A percentile compares a stretch with the other conserved stretches of the same genome.
Evolutionary conservation across 1,140 invertebrate species (phyloP).

Genomic region (Tyrophagus putrescentiae): DNA sequence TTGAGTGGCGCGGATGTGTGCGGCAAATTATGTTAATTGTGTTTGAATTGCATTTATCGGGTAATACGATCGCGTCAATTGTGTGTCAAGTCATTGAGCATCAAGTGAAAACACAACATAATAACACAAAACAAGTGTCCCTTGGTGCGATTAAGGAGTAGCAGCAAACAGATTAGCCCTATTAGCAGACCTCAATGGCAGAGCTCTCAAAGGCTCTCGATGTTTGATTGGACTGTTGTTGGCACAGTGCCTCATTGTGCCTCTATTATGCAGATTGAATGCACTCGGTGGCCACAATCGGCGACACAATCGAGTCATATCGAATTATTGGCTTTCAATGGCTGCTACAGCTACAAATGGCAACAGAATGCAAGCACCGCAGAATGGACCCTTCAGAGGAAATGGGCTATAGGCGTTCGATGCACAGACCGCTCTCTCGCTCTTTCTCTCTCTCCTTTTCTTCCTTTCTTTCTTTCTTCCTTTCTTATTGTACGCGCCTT

Average conservation of each 20-base stretch:
- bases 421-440: not conserved
- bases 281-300: slow-evolving; percentile 8
- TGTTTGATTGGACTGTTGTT: not conserved
- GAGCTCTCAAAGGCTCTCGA: not conserved
- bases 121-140: not conserved
- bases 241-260: not conserved
- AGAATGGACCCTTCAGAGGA: not conserved
- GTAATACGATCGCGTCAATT: too few species aligned
- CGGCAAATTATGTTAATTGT: too few species aligned
- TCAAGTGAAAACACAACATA: too few species aligned
- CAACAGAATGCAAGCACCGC: not conserved
- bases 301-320: not conserved
- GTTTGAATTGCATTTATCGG: too few species aligned
- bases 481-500: too few species aligned
- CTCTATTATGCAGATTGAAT: slow-evolving; percentile 15
- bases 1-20: too few species aligned
- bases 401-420: not conserved
- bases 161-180: slow-evolving; percentile 12
- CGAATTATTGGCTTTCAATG: slow-evolving; percentile 8
- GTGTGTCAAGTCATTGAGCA: too few species aligned
- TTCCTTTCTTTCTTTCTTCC: too few species aligned
- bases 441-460: not conserved
- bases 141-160: not conserved
- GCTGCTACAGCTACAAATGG: not conserved
- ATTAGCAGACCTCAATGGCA: not conserved